These are phyloP conservation scores for Heliornis fulica DNA, from an alignment of 2,113 vertebrate species.

Conservation along the genomic window DNA sequence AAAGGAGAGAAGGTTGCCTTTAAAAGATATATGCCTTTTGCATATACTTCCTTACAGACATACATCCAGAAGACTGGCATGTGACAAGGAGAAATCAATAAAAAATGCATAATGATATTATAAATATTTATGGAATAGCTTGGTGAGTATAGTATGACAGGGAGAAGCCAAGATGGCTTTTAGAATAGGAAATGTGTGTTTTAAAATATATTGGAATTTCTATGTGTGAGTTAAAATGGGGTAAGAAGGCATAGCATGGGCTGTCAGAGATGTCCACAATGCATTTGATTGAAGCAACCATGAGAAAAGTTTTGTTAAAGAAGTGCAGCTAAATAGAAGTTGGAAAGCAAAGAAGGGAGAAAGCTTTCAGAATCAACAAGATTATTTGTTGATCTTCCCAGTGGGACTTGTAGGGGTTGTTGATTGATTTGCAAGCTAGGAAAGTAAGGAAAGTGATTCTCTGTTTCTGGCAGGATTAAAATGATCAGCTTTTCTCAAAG, in stretches of 20 bases:
- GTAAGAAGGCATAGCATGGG: background rate
- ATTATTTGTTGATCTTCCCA: background rate
- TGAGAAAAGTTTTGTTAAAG: background rate
- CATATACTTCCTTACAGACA: background rate
- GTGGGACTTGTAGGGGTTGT: background rate
- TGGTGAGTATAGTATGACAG: background rate
- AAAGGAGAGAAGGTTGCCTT: background rate
- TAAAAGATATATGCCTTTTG: background rate
- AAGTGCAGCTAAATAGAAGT: background rate
- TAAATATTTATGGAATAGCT: constrained; percentile 19
- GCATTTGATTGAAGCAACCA: background rate
- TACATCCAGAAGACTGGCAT: background rate
- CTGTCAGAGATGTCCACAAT: background rate
- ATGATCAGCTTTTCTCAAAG: background rate
- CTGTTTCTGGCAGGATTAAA: background rate
- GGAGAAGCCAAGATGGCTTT: background rate
- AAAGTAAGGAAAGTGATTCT: background rate
- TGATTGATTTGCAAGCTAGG: background rate
- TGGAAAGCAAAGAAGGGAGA: background rate
- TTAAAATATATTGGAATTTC: background rate
- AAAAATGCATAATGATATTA: background rate
- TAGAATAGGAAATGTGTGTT: background rate
- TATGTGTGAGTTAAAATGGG: background rate
- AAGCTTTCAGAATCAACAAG: background rate
- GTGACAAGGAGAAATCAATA: background rate